phyloP scores from a whole-genome alignment of 2,888 invertebrate genomes.

The Tupiocoris notatus region DNA sequence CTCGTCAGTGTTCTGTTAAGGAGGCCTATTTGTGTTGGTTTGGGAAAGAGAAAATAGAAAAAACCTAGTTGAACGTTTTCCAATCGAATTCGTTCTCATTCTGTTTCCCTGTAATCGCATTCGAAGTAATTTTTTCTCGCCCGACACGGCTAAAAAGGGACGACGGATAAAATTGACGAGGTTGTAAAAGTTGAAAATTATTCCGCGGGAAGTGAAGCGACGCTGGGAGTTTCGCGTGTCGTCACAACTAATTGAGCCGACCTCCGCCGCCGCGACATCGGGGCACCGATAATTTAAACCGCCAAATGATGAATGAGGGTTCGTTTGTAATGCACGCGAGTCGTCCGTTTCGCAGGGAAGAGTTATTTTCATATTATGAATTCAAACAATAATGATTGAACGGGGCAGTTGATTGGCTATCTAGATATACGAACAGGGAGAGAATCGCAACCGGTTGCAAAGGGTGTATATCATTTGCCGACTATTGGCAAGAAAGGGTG shows the following conservation, averaged over 20 bases:
- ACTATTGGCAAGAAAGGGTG: not conserved
- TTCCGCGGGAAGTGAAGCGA: not conserved
- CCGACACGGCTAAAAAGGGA: not conserved
- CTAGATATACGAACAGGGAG: not conserved
- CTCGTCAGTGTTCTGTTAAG: too few relatives aligned
- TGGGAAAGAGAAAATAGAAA: too few relatives aligned
- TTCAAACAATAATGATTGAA: slow-evolving; percentile 30
- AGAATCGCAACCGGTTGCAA: too few relatives aligned
- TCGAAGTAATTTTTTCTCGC: too few relatives aligned
- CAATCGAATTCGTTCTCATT: too few relatives aligned
- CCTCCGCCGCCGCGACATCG: not conserved
- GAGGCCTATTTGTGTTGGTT: too few relatives aligned
- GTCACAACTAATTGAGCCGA: slow-evolving; percentile 21
- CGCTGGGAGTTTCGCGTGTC: not conserved
- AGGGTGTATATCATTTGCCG: not conserved
- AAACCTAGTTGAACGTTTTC: too few relatives aligned
- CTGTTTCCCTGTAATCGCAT: too few relatives aligned
- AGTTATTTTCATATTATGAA: slow-evolving; percentile 28
- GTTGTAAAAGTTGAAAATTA: not conserved
- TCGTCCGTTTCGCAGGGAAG: not conserved
- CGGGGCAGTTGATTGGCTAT: slow-evolving; percentile 2
- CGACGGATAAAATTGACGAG: not conserved
- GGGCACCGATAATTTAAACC: slow-evolving; percentile 18
- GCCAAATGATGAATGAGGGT: slow-evolving; percentile 27
- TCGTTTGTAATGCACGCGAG: slow-evolving; percentile 24